Evolutionary conservation across 2,888 invertebrate genomes (phyloP).

Genomic region (Microplitis manilae): DNA sequence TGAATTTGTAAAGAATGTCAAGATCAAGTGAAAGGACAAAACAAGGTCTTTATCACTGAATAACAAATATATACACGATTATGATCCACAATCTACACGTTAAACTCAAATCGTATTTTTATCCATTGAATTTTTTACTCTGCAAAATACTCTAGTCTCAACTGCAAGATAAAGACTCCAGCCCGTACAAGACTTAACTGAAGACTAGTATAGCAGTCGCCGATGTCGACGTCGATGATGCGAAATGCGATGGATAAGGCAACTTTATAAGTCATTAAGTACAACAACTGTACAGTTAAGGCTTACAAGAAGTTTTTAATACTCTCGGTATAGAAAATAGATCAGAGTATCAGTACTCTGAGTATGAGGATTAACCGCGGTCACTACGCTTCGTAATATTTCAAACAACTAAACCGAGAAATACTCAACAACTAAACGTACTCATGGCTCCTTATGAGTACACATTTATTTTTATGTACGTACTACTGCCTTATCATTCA

Average conservation of each 20-base stretch:
- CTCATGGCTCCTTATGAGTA: too few relatives aligned
- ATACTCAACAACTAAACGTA: too few relatives aligned
- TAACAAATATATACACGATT: neutral
- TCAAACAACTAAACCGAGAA: too few relatives aligned
- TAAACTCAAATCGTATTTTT: too few relatives aligned
- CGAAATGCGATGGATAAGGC: neutral
- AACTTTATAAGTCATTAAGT: neutral
- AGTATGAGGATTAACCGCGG: neutral
- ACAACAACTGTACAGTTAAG: neutral
- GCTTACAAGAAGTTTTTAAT: neutral
- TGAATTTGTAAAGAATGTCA: constrained; percentile 45
- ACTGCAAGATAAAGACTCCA: too few relatives aligned
- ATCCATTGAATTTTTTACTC: too few relatives aligned
- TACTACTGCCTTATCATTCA: too few relatives aligned
- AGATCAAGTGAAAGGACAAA: constrained; percentile 57
- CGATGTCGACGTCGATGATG: neutral
- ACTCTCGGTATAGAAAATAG: neutral
- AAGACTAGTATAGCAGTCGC: neutral
- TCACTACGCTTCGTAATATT: too few relatives aligned
- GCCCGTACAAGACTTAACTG: neutral
- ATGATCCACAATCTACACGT: neutral
- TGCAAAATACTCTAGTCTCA: too few relatives aligned
- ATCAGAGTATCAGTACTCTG: neutral
- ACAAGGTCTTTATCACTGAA: constrained; percentile 38
- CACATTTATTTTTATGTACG: too few relatives aligned